A percentile compares a stretch with the other conserved stretches of the same genome.
These are phyloP conservation scores for Drosophila gunungcola DNA, from an alignment of 1,140 invertebrate genomes.

Conservation along the genomic window DNA sequence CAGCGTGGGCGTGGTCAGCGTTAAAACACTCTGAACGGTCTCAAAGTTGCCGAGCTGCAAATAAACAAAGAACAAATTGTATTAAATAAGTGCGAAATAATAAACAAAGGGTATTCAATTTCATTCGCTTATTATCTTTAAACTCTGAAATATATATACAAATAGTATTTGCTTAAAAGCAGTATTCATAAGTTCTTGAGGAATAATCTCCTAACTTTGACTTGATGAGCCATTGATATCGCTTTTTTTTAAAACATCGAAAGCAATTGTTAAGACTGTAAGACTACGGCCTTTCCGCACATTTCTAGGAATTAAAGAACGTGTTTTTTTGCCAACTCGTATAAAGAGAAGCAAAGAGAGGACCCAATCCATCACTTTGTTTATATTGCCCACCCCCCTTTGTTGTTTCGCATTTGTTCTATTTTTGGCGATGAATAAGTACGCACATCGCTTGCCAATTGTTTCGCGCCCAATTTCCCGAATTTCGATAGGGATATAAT, in stretches of 20 bases:
- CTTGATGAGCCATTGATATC: no score
- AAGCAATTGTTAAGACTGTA: slow-evolving; percentile 13
- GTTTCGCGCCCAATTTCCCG: slow-evolving; percentile 34
- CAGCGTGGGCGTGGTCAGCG: slow-evolving; percentile 95
- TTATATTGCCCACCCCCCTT: slow-evolving; percentile 23
- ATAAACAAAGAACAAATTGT: slow-evolving; percentile 9
- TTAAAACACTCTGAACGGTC: slow-evolving; percentile 91
- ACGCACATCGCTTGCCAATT: slow-evolving; percentile 32
- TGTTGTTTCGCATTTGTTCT: slow-evolving; percentile 13
- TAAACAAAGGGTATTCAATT: neutral
- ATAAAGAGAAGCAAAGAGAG: slow-evolving; percentile 1
- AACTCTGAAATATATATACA: no score
- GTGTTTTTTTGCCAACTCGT: slow-evolving; percentile 16
- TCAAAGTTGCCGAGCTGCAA: slow-evolving; percentile 93
- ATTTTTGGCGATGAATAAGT: slow-evolving; percentile 43
- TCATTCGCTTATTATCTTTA: no score
- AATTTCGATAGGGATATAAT: slow-evolving; percentile 9
- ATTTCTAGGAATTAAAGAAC: slow-evolving; percentile 23
- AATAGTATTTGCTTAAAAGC: no score
- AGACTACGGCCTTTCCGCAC: slow-evolving; percentile 2
- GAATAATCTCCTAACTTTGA: no score
- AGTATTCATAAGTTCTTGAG: no score
- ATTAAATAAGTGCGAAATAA: neutral
- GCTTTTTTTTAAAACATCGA: neutral
- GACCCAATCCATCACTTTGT: slow-evolving; percentile 47